These are phyloP conservation scores for Heliocidaris erythrogramma DNA, from an alignment of 35 echinoderm and acorn worm species.

Conservation along the genomic window DNA sequence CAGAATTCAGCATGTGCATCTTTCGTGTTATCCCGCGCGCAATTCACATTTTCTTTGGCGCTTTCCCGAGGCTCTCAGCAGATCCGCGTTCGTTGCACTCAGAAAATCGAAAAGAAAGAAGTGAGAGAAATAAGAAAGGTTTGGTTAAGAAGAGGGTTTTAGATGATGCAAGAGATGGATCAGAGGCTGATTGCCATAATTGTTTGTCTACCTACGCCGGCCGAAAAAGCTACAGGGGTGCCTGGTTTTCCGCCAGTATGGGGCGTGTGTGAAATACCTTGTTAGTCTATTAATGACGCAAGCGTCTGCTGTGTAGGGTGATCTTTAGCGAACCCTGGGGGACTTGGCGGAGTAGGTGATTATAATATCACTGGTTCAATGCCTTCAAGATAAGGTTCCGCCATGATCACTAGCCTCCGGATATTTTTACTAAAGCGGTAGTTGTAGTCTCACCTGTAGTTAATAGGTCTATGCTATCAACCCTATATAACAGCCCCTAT, in stretches of 20 bases:
- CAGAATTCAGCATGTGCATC: not conserved
- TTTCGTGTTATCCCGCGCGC: not conserved
- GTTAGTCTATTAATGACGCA: not conserved
- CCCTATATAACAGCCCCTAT: too few relatives aligned
- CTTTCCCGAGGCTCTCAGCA: not conserved
- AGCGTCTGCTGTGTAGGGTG: not conserved
- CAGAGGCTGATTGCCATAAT: not conserved
- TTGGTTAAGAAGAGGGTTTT: not conserved
- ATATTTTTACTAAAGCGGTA: too few relatives aligned
- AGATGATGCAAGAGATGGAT: not conserved
- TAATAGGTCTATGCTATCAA: too few relatives aligned
- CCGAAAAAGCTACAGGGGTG: not conserved
- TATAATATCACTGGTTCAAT: too few relatives aligned
- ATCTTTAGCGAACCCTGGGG: not conserved
- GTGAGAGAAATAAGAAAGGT: not conserved
- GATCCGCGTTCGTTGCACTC: conserved; percentile 11
- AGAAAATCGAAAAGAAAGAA: conserved; percentile 11
- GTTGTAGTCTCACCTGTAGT: too few relatives aligned
- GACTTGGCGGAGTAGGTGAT: not conserved
- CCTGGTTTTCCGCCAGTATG: not conserved
- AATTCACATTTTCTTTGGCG: not conserved
- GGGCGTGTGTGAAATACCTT: not conserved
- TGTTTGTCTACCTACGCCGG: not conserved
- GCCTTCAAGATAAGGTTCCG: too few relatives aligned
- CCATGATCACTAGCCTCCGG: too few relatives aligned